Percentiles rank a stretch among this genome's conserved stretches.
phyloP scores from a whole-genome alignment of 2,113 vertebrate genomes.

The Toxotes chatareus region DNA sequence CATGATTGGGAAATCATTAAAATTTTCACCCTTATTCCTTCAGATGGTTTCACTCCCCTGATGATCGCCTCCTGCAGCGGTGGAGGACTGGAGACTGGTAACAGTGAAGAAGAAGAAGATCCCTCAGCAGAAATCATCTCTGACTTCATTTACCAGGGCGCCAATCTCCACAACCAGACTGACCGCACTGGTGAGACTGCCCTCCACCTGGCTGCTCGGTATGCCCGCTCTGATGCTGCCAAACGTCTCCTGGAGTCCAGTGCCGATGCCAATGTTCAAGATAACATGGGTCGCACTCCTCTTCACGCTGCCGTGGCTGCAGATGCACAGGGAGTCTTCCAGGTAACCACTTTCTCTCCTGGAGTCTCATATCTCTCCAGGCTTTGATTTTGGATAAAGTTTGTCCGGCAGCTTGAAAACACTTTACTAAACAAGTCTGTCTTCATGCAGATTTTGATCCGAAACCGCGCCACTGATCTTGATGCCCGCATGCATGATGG shows the following conservation, averaged over 20 bases:
- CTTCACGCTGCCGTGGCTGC: conserved; percentile 95
- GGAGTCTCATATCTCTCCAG: not conserved
- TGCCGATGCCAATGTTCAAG: conserved; percentile 95
- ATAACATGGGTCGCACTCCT: conserved; percentile 97
- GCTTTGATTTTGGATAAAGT: not conserved
- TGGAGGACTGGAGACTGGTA: conserved; percentile 94
- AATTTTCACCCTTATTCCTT: not conserved
- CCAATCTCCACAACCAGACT: conserved; percentile 97
- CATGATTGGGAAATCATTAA: not conserved
- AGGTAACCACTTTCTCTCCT: conserved; percentile 82
- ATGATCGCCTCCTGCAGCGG: conserved; percentile 99
- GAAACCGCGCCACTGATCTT: conserved; percentile 96
- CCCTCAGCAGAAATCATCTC: conserved; percentile 93
- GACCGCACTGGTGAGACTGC: conserved; percentile 98
- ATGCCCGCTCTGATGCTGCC: conserved; percentile 95
- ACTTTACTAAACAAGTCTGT: conserved; percentile 5
- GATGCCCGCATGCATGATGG: conserved; percentile 98
- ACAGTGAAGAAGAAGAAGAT: conserved; percentile 96
- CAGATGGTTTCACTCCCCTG: conserved; percentile 97
- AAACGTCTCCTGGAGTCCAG: conserved; percentile 98
- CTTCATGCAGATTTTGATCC: conserved; percentile 92
- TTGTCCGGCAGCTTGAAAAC: not conserved
- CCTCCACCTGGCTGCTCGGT: conserved; percentile 94
- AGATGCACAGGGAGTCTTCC: conserved; percentile 97
- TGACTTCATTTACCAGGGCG: conserved; percentile 97